These are phyloP conservation scores for Apostichopus japonicus DNA, from an alignment of 35 echinoderm and acorn worm genomes.

Conservation along the genomic window DNA sequence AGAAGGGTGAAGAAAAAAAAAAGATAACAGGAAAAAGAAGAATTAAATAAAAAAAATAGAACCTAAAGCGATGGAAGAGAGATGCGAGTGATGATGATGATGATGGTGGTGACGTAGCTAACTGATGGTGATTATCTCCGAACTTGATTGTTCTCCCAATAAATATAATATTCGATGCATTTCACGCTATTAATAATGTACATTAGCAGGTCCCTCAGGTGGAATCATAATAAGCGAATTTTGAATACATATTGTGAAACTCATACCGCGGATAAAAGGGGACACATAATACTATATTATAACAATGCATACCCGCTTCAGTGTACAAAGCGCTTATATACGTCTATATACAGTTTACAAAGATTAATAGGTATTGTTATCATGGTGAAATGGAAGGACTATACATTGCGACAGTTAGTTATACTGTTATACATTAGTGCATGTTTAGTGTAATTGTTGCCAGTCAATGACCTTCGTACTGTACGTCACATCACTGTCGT, in stretches of 20 bases:
- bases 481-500: neutral
- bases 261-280: neutral
- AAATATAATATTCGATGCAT: constrained; percentile 20
- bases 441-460: neutral
- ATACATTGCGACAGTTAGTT: neutral
- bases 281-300: neutral
- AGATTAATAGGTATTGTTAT: neutral
- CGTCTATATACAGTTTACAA: neutral
- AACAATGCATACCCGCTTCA: neutral
- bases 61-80: constrained; percentile 15
- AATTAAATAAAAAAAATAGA: neutral
- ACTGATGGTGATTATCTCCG: constrained; percentile 5
- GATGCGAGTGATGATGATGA: constrained; percentile 29
- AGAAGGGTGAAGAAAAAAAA: neutral
- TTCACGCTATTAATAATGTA: constrained; percentile 20
- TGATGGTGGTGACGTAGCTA: neutral
- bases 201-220: constrained; percentile 19
- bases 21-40: too few relatives aligned
- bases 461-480: neutral
- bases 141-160: constrained; percentile 3
- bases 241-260: neutral
- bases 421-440: neutral
- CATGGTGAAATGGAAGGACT: neutral
- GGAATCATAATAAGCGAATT: neutral
- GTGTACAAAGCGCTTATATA: neutral